phyloP scores from a whole-genome alignment of 2,113 vertebrate genomes.

The Rhombomys opimus region DNA sequence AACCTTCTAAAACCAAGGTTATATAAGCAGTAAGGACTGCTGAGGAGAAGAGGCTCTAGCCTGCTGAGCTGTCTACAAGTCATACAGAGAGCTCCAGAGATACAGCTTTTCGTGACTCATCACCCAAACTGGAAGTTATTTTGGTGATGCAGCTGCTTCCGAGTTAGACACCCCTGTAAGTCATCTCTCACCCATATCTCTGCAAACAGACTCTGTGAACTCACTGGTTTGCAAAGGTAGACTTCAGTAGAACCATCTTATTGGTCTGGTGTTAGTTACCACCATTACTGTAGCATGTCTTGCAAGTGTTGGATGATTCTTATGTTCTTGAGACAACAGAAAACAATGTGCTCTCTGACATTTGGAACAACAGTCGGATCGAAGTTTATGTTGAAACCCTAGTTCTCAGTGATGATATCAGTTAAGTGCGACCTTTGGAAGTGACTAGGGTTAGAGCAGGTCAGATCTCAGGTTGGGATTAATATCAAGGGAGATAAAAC shows the following conservation, averaged over 20 bases:
- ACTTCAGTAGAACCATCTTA: background rate
- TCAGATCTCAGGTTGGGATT: background rate
- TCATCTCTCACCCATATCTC: background rate
- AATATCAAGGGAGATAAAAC: background rate
- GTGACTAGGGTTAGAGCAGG: background rate
- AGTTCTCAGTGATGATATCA: background rate
- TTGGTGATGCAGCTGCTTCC: background rate
- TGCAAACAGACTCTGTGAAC: background rate
- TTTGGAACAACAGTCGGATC: background rate
- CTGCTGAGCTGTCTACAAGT: background rate
- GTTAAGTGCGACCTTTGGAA: background rate
- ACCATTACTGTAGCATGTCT: background rate
- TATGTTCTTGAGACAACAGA: background rate
- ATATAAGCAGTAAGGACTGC: background rate
- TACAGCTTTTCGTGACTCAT: background rate
- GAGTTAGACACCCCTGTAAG: background rate
- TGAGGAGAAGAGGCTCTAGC: background rate
- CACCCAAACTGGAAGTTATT: background rate
- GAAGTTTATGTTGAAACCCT: background rate
- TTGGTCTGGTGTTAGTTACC: background rate
- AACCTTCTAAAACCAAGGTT: background rate
- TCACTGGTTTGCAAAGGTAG: background rate
- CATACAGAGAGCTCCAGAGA: background rate
- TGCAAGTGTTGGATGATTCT: background rate
- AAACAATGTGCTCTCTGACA: too few relatives aligned